Evolutionary conservation across 2,888 invertebrate genomes (phyloP), one percentile per base, ranked within the genome.

Genomic region (Myopa tessellatipennis): DNA sequence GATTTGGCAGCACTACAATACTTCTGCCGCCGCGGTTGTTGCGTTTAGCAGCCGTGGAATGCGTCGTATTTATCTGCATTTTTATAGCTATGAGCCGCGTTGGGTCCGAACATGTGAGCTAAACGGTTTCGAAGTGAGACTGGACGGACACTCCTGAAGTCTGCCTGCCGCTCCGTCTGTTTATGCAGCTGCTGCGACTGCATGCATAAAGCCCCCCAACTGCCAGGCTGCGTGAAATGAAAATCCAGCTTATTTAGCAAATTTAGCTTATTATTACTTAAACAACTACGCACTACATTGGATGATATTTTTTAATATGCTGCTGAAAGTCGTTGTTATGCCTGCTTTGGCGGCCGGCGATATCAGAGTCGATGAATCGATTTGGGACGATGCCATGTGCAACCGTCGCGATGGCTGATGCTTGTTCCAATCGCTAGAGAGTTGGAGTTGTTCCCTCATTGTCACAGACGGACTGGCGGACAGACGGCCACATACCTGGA

Each of bases 341-440:
- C 45, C 45, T 68, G 14, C 45, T 69, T 8, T 12, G 18, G 58
- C 71, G 38, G 34, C 38, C 16, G 71, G 71, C 71, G 55, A 71
- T 58, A 58, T 71, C 36, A 3, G 55, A 38, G 71, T 58, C 58
- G 34, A 26, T 26, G 26, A 26, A 26, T 26, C 26, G 26, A 26
- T 26, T 26, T 26, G 26, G 26, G 26, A 26, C 26, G 2, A 1
- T 26, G 26, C 26, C 45, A 26, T n/a, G 16, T 34, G n/a, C 58
- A 16, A 26, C 26, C 26, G 26, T 26, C 26, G 26, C 2, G 26
- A 26, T 26, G 26, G 26, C 26, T n/a, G 71, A 14, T 58, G 18
- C 52, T 55, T 16, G 70, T 40, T 68, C 40, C 40, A 26, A 52
- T 14, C 50, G 50, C 50, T 69, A 52, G 40, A 40, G 18, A 69